Percentiles rank a stretch among this genome's conserved stretches.
Conservation (phyloP, 2,113 vertebrate species). For the Pseudolaguvia tuberculata region DNA sequence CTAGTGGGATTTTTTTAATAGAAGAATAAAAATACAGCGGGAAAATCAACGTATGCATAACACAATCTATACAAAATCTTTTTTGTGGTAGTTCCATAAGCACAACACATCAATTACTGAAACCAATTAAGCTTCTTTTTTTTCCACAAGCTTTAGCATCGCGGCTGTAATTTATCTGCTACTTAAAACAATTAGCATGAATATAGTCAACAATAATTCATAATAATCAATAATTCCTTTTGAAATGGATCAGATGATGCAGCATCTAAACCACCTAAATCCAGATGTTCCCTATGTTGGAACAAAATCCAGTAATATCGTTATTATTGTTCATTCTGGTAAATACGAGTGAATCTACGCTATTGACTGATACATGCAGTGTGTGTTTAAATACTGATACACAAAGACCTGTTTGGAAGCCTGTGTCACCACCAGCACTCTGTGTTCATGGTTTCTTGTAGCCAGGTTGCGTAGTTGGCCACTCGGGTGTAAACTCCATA, state of each 20-base stretch:
- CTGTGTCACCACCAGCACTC: slow-evolving; percentile 40
- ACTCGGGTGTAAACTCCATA: slow-evolving; percentile 95
- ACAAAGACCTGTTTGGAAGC: background rate
- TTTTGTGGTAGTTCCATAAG: too few species aligned
- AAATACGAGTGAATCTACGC: background rate
- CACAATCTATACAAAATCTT: too few species aligned
- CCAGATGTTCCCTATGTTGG: background rate
- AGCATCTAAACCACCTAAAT: too few species aligned
- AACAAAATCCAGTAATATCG: background rate
- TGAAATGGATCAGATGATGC: background rate
- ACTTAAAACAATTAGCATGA: background rate
- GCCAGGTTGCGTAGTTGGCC: slow-evolving; percentile 80
- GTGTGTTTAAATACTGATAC: background rate
- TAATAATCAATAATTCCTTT: too few species aligned
- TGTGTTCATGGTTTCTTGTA: slow-evolving; percentile 65
- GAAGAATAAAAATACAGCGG: too few species aligned
- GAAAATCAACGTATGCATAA: too few species aligned
- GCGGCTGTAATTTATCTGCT: background rate
- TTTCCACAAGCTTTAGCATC: background rate
- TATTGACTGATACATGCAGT: background rate
- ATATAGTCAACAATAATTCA: background rate
- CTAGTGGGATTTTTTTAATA: too few species aligned
- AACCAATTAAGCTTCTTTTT: too few species aligned
- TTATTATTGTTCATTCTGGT: background rate
- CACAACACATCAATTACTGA: too few species aligned